phyloP scores from a whole-genome alignment of 2,797 vertebrate species.

The Merluccius polli region DNA sequence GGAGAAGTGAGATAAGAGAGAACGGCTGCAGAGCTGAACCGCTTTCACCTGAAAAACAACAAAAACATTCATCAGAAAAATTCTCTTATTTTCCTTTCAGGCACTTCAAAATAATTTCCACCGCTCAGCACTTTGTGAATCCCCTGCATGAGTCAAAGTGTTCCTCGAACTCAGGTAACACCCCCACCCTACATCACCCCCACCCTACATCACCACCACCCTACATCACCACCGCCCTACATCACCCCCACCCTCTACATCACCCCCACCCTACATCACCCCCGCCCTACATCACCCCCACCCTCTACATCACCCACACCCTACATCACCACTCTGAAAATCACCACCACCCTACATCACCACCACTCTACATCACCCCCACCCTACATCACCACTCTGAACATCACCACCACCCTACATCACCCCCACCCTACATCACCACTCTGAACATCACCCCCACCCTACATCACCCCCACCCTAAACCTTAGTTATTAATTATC shows the following conservation, averaged over 20 bases:
- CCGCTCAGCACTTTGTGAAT: neutral
- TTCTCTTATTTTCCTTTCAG: neutral
- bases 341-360: neutral
- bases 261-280: neutral
- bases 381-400: neutral
- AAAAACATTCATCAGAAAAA: neutral
- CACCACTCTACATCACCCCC: neutral
- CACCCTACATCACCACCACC: neutral
- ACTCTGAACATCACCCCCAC: no score
- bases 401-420: neutral
- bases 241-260: neutral
- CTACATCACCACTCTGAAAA: no score
- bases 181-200: neutral
- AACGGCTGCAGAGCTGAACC: neutral
- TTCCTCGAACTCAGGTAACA: neutral
- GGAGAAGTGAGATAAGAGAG: neutral
- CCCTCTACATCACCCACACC: neutral
- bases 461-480: no score
- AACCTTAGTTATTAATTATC: neutral
- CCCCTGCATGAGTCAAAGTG: neutral
- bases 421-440: neutral
- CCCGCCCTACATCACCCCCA: neutral
- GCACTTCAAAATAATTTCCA: neutral
- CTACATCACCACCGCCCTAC: neutral
- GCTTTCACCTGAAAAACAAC: neutral